These are phyloP conservation scores for Napeogenes sylphis DNA, from an alignment of 2,888 invertebrate species.

Conservation along the genomic window DNA sequence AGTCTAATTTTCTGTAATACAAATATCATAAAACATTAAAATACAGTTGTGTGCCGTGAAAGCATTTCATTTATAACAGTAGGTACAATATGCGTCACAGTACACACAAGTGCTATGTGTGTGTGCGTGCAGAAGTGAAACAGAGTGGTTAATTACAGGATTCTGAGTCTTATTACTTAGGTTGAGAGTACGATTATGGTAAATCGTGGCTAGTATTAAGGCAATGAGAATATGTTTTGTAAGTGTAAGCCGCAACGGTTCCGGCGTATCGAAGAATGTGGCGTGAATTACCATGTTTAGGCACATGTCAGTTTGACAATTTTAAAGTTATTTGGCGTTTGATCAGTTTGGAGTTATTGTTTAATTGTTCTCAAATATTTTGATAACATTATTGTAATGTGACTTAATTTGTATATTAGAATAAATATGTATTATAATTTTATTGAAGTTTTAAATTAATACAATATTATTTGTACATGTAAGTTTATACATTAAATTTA, in stretches of 20 bases:
- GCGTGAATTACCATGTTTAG: conserved; percentile 75
- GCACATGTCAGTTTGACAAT: conserved; percentile 70
- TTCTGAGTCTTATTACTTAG: conserved; percentile 33
- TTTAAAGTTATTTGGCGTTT: conserved; percentile 59
- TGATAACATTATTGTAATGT: too few species aligned
- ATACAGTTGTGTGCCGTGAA: conserved; percentile 72
- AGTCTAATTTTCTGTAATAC: conserved; percentile 32
- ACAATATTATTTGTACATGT: too few species aligned
- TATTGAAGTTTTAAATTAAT: too few species aligned
- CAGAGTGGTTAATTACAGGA: conserved; percentile 30
- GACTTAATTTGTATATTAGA: too few species aligned
- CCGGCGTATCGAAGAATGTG: conserved; percentile 73
- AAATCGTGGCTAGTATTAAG: conserved; percentile 43
- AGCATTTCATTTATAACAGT: conserved; percentile 75
- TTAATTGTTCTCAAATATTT: not conserved
- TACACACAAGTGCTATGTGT: conserved; percentile 66
- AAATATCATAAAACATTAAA: conserved; percentile 45
- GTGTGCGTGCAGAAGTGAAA: conserved; percentile 54
- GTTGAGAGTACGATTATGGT: conserved; percentile 34
- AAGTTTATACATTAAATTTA: too few species aligned
- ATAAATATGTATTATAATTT: too few species aligned
- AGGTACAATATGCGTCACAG: conserved; percentile 73
- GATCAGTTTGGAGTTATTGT: not conserved
- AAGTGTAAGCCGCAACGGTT: conserved; percentile 59
- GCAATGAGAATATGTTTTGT: conserved; percentile 61